Evolutionary conservation across 2,113 vertebrate genomes (phyloP).

Genomic region (Phalacrocorax brasilianus): DNA sequence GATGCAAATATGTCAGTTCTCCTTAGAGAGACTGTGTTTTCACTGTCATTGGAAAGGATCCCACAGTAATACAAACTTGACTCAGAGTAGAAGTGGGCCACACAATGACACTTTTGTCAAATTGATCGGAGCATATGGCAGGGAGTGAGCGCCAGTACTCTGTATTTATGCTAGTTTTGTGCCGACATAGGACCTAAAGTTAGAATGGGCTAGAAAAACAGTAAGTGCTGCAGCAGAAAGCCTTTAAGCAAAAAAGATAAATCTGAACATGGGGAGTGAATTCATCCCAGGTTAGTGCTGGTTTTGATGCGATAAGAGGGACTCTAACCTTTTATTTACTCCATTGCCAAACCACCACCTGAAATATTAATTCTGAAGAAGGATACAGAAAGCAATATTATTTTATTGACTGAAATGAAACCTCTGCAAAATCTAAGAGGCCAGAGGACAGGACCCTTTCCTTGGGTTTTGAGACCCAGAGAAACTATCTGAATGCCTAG

Average conservation of each 20-base stretch:
- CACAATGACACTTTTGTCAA: background rate
- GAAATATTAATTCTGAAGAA: background rate
- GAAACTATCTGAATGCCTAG: background rate
- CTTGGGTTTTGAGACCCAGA: background rate
- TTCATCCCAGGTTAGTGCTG: background rate
- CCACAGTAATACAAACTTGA: background rate
- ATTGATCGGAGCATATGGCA: background rate
- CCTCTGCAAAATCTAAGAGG: background rate
- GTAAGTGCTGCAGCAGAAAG: background rate
- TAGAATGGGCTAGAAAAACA: constrained; percentile 1
- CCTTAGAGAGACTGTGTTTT: background rate
- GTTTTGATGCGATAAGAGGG: background rate
- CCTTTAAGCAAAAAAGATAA: background rate
- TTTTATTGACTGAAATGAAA: background rate
- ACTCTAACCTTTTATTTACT: background rate
- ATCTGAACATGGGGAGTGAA: background rate
- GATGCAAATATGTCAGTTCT: background rate
- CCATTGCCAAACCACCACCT: background rate
- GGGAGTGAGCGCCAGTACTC: background rate
- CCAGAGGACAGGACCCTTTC: background rate
- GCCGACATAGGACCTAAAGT: background rate
- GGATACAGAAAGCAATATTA: background rate
- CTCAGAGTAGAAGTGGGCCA: background rate
- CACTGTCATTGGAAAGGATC: background rate
- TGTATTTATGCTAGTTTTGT: background rate